Evolutionary conservation across 2,797 vertebrate genomes (phyloP).

Genomic region (Tolypeutes matacus): DNA sequence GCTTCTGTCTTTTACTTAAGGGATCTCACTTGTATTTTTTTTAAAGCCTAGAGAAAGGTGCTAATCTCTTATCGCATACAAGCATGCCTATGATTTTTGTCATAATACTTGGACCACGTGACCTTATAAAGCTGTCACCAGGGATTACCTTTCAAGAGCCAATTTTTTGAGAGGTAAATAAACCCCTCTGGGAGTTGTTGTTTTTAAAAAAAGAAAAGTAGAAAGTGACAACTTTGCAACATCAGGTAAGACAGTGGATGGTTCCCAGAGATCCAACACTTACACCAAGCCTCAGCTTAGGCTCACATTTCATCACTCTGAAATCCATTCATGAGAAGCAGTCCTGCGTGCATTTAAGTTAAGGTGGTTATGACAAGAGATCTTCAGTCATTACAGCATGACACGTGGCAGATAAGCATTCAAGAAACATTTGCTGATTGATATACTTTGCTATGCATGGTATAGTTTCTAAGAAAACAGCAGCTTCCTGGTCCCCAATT

Average conservation of each 20-base stretch:
- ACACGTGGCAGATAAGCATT: fast-evolving
- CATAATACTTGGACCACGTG: not conserved
- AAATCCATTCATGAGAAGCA: not conserved
- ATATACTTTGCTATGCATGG: not conserved
- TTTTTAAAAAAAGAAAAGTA: constrained; percentile 47
- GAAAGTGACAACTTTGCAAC: not conserved
- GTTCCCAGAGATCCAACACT: constrained; percentile 37
- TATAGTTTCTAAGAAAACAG: not conserved
- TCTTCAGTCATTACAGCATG: not conserved
- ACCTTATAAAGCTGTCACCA: not conserved
- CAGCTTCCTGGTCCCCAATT: not conserved
- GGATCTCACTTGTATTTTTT: not conserved
- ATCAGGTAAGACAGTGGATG: not conserved
- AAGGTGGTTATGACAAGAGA: not conserved
- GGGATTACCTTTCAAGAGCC: constrained; percentile 32
- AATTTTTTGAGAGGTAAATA: constrained; percentile 26
- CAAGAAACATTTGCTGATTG: not conserved
- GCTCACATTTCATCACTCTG: not conserved
- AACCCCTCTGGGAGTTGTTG: not conserved
- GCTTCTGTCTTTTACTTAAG: constrained; percentile 1
- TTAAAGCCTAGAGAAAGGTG: not conserved
- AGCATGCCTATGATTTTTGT: not conserved
- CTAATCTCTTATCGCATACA: constrained; percentile 40
- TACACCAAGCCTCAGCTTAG: not conserved
- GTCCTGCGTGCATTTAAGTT: not conserved